Percentiles rank a stretch among this genome's conserved stretches.
phyloP scores from a whole-genome alignment of 1,140 invertebrate genomes.

The Trachelipus rathkii region DNA sequence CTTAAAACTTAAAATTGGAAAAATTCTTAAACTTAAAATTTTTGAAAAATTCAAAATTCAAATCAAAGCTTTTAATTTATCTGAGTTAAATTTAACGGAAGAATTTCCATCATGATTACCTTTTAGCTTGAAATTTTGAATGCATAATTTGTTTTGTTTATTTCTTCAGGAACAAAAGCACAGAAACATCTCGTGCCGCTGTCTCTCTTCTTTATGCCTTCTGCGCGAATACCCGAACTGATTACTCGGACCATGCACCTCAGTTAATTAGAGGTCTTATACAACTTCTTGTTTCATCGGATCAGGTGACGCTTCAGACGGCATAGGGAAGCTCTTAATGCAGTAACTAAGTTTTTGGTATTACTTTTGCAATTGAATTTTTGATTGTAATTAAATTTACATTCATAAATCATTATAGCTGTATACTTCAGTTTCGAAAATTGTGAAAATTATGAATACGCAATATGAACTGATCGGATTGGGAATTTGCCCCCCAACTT shows the following conservation, averaged over 20 bases:
- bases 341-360: constrained; percentile 67
- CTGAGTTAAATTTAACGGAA: too few species aligned
- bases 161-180: constrained; percentile 47
- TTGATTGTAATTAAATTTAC: too few species aligned
- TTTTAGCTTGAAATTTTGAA: background rate
- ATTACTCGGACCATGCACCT: constrained; percentile 79
- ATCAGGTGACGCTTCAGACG: constrained; percentile 75
- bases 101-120: too few species aligned
- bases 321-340: constrained; percentile 85
- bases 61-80: too few species aligned
- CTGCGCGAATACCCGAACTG: constrained; percentile 78
- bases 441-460: too few species aligned
- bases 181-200: constrained; percentile 65
- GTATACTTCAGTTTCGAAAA: too few species aligned
- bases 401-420: too few species aligned
- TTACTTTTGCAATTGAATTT: background rate
- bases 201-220: constrained; percentile 83
- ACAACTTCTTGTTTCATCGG: constrained; percentile 72
- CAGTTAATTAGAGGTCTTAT: constrained; percentile 83
- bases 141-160: background rate
- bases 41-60: too few species aligned
- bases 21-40: too few species aligned
- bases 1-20: too few species aligned
- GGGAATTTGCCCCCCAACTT: too few species aligned
- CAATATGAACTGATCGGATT: too few species aligned